phyloP scores from a whole-genome alignment of 2,888 invertebrate species.

The Notodonta ziczac region DNA sequence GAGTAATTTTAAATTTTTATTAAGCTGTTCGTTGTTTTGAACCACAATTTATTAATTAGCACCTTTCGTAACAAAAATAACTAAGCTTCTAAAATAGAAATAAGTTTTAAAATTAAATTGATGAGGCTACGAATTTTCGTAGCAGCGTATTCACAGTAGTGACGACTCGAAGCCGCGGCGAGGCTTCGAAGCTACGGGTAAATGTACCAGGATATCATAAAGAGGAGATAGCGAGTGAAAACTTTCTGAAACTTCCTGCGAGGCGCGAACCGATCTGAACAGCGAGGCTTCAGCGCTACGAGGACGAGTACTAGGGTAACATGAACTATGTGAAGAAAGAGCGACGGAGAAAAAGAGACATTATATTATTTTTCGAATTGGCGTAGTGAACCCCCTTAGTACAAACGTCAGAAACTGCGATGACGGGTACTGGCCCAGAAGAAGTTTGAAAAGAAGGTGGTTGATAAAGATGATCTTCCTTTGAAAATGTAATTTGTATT shows the following conservation, averaged over 20 bases:
- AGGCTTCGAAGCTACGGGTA: conserved; percentile 16
- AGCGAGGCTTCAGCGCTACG: conserved; percentile 27
- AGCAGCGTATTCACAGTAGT: conserved; percentile 18
- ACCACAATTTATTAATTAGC: too few relatives aligned
- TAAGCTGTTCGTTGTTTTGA: too few relatives aligned
- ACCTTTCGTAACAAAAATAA: too few relatives aligned
- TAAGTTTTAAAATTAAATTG: background rate
- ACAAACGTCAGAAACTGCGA: too few relatives aligned
- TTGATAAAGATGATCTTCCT: too few relatives aligned
- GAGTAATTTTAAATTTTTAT: too few relatives aligned
- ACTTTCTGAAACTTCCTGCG: background rate
- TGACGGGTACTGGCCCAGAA: too few relatives aligned
- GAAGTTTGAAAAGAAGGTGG: too few relatives aligned
- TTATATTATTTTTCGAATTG: too few relatives aligned
- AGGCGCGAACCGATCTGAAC: background rate
- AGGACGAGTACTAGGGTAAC: conserved; percentile 54
- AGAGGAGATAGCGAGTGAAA: background rate
- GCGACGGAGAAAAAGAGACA: background rate
- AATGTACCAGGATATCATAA: conserved; percentile 20
- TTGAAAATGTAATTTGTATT: too few relatives aligned
- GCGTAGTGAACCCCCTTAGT: too few relatives aligned
- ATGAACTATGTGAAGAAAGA: conserved; percentile 37
- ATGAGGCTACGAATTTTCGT: conserved; percentile 20
- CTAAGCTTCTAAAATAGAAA: too few relatives aligned
- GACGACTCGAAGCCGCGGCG: conserved; percentile 6